Percentiles rank a stretch among this genome's conserved stretches.
Conservation (phyloP, 2,888 invertebrate genomes). For the Macaria liturata region DNA sequence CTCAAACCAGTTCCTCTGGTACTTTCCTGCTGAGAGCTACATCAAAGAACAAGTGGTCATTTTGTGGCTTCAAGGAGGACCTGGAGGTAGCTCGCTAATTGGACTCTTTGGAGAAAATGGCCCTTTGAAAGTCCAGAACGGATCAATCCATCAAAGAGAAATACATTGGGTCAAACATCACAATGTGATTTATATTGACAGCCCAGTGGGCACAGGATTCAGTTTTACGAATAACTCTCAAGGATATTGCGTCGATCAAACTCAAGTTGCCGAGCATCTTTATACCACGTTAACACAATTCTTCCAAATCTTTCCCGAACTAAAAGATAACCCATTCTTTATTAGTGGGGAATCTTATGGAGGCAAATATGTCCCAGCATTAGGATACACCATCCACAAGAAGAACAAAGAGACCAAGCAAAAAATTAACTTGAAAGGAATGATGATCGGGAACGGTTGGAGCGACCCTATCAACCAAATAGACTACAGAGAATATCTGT, state of each 20-base stretch:
- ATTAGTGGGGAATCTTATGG: slow-evolving; percentile 95
- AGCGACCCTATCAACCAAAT: slow-evolving; percentile 91
- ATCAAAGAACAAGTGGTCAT: slow-evolving; percentile 86
- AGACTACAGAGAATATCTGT: slow-evolving; percentile 90
- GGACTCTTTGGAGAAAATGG: slow-evolving; percentile 94
- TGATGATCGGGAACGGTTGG: slow-evolving; percentile 91
- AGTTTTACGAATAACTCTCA: slow-evolving; percentile 91
- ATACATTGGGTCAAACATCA: slow-evolving; percentile 91
- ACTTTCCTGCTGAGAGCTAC: slow-evolving; percentile 88
- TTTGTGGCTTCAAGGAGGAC: slow-evolving; percentile 94
- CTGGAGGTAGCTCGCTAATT: slow-evolving; percentile 90
- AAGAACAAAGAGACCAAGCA: neutral
- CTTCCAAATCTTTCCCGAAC: slow-evolving; percentile 90
- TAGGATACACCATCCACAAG: slow-evolving; percentile 88
- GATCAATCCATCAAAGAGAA: slow-evolving; percentile 81
- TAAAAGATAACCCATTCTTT: slow-evolving; percentile 89
- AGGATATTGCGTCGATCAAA: slow-evolving; percentile 91
- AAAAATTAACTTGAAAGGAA: slow-evolving; percentile 73
- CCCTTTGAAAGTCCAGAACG: slow-evolving; percentile 74
- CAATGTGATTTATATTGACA: slow-evolving; percentile 94
- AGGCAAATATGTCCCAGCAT: slow-evolving; percentile 90
- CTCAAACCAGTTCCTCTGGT: slow-evolving; percentile 92
- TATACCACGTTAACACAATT: slow-evolving; percentile 91
- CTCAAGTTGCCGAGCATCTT: slow-evolving; percentile 90
- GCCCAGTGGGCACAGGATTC: slow-evolving; percentile 96